Evolutionary conservation across 1,140 invertebrate genomes (phyloP).

Genomic region (Branchinecta lindahli): DNA sequence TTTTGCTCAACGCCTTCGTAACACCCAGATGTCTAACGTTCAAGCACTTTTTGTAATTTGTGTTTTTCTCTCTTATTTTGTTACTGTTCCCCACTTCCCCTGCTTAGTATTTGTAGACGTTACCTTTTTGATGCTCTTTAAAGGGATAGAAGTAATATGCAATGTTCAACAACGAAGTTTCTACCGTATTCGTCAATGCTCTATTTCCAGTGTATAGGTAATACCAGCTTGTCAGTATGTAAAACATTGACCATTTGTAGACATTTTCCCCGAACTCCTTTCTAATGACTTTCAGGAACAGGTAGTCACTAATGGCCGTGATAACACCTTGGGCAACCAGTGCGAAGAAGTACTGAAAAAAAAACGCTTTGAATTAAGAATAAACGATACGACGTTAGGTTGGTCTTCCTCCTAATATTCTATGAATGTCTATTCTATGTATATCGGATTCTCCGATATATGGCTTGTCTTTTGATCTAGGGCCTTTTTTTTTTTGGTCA

Average conservation of each 20-base stretch:
- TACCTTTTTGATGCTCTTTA: background rate
- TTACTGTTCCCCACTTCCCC: too few relatives aligned
- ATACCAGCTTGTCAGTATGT: background rate
- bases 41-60: too few relatives aligned
- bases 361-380: background rate
- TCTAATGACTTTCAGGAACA: background rate
- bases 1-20: too few relatives aligned
- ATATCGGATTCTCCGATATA: too few relatives aligned
- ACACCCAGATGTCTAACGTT: too few relatives aligned
- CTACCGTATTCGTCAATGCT: background rate
- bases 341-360: background rate
- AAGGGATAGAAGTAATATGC: conserved; percentile 7
- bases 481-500: too few relatives aligned
- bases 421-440: too few relatives aligned
- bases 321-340: background rate
- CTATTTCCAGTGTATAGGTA: background rate
- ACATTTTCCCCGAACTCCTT: background rate
- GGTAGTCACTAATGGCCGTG: background rate
- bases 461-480: too few relatives aligned
- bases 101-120: background rate
- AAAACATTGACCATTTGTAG: background rate
- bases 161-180: background rate
- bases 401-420: too few relatives aligned
- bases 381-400: too few relatives aligned
- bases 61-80: too few relatives aligned